phyloP scores from a whole-genome alignment of 1,140 invertebrate genomes.

The Penaeus chinensis region DNA sequence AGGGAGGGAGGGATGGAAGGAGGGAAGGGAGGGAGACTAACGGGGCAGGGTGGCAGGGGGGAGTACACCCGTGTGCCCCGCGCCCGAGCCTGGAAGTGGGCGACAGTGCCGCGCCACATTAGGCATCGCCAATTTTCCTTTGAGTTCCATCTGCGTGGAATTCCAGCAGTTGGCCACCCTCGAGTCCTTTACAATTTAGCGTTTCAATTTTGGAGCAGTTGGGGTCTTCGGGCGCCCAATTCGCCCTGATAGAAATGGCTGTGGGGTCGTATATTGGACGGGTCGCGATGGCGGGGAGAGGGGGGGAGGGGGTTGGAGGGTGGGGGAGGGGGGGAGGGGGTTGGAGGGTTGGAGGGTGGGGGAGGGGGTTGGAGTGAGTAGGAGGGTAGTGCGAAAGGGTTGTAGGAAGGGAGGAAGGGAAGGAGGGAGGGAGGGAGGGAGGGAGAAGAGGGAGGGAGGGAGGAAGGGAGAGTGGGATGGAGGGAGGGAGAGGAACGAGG shows the following conservation, averaged over 20 bases:
- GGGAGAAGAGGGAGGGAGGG: background rate
- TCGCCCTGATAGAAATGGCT: background rate
- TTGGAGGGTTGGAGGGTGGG: background rate
- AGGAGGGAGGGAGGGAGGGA: background rate
- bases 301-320: background rate
- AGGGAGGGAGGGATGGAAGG: background rate
- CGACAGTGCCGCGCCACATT: conserved; percentile 29
- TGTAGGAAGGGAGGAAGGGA: conserved; percentile 8
- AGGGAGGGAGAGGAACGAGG: background rate
- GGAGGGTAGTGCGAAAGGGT: conserved; percentile 2
- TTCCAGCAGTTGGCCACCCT: conserved; percentile 29
- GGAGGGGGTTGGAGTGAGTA: background rate
- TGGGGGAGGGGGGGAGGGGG: background rate
- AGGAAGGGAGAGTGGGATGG: background rate
- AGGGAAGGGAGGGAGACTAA: background rate
- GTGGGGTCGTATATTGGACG: background rate
- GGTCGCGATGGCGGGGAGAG: background rate
- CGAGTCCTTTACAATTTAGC: conserved; percentile 40
- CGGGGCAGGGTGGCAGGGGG: background rate
- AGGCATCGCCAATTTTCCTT: conserved; percentile 39
- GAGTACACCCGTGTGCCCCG: background rate
- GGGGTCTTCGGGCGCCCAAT: background rate
- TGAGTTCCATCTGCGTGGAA: conserved; percentile 29
- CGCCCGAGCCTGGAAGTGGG: background rate
- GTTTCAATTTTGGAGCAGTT: conserved; percentile 38